These are phyloP conservation scores for Hapalemur alaotrensis DNA, from an alignment of 2,797 vertebrate species.

Conservation along the genomic window DNA sequence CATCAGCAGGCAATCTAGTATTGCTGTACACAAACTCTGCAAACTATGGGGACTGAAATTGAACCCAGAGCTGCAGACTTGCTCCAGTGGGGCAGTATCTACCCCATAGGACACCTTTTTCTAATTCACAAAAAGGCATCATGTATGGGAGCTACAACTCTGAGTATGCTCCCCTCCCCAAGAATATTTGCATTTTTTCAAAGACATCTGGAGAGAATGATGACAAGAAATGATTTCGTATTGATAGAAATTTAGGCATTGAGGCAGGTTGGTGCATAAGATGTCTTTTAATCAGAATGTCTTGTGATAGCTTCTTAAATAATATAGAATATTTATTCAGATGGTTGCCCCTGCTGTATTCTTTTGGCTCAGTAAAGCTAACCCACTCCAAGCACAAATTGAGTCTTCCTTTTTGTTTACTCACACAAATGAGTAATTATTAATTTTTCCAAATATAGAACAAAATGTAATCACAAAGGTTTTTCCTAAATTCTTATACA, in stretches of 20 bases:
- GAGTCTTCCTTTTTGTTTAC: constrained; percentile 1
- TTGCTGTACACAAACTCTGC: not conserved
- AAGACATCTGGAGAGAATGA: not conserved
- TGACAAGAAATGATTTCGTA: not conserved
- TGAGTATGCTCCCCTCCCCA: not conserved
- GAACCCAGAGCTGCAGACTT: not conserved
- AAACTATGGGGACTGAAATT: not conserved
- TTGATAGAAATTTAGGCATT: not conserved
- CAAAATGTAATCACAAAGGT: not conserved
- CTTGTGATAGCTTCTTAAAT: not conserved
- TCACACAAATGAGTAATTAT: not conserved
- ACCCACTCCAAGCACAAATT: not conserved
- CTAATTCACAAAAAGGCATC: not conserved
- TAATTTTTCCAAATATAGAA: constrained; percentile 21
- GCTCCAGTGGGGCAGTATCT: not conserved
- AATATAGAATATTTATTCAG: not conserved
- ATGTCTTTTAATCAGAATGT: not conserved
- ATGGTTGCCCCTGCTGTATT: not conserved
- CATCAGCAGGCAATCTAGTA: not conserved
- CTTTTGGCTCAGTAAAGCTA: constrained; percentile 4
- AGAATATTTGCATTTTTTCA: constrained; percentile 24
- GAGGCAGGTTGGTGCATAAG: not conserved
- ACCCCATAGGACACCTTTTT: not conserved
- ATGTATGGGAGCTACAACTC: not conserved
- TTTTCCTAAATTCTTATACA: not conserved